A percentile compares a stretch with the other conserved stretches of the same genome.
Conservation (phyloP, 2,113 vertebrate species). For the Porphyrio hochstetteri region DNA sequence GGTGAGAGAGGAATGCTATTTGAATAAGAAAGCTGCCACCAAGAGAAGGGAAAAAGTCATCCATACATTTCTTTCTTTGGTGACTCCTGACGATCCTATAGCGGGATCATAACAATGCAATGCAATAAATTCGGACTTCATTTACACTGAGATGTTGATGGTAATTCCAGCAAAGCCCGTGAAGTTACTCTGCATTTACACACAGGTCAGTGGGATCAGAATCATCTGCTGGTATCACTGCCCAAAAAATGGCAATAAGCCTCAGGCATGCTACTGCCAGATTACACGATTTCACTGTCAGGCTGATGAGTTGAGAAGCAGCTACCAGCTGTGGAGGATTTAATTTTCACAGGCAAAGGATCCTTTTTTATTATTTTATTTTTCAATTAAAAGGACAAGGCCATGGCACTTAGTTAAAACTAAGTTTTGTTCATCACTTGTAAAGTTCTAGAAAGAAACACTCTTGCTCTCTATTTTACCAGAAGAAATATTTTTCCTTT, state of each 20-base stretch:
- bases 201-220: not conserved
- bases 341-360: slow-evolving; percentile 54
- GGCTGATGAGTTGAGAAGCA: slow-evolving; percentile 58
- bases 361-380: not conserved
- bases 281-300: slow-evolving; percentile 66
- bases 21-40: slow-evolving; percentile 5
- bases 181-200: not conserved
- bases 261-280: slow-evolving; percentile 65
- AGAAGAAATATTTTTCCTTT: not conserved
- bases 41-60: slow-evolving; percentile 7
- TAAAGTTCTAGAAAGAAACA: slow-evolving; percentile 6
- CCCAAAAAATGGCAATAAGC: slow-evolving; percentile 63
- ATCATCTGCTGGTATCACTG: slow-evolving; percentile 59
- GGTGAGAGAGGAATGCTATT: not conserved
- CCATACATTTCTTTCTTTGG: slow-evolving; percentile 8
- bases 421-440: slow-evolving; percentile 12
- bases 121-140: not conserved
- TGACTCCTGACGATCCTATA: slow-evolving; percentile 26
- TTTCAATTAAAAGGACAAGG: slow-evolving; percentile 66
- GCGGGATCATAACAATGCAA: not conserved
- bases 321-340: slow-evolving; percentile 55
- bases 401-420: slow-evolving; percentile 8
- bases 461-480: not conserved
- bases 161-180: not conserved
- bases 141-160: not conserved